phyloP scores from a whole-genome alignment of 2,797 vertebrate species.

The Luscinia luscinia region DNA sequence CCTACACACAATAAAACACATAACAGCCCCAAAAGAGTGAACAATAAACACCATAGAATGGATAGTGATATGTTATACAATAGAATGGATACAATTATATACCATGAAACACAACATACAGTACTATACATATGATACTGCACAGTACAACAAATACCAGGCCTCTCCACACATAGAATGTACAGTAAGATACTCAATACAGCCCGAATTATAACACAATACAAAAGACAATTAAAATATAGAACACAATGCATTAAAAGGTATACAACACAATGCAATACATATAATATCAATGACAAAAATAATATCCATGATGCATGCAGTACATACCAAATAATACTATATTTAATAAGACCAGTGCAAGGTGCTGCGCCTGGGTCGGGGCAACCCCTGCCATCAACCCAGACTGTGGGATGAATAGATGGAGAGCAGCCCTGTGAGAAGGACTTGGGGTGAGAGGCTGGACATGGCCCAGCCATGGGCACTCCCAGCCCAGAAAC shows the following conservation, averaged over 20 bases:
- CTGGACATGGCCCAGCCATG: background rate
- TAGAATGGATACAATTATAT: background rate
- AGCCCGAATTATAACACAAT: background rate
- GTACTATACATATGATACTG: too few species aligned
- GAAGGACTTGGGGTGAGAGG: background rate
- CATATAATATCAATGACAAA: background rate
- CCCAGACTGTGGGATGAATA: too few species aligned
- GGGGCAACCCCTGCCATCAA: rapidly evolving
- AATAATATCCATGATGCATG: background rate
- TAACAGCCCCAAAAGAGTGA: background rate
- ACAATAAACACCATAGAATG: background rate
- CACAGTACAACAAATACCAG: background rate
- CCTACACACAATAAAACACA: background rate
- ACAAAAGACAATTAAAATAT: background rate
- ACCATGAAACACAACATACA: background rate
- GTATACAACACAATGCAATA: background rate
- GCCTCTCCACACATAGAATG: too few species aligned
- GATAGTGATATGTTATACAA: background rate
- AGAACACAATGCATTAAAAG: background rate
- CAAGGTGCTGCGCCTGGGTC: rapidly evolving
- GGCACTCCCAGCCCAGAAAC: background rate
- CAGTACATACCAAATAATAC: too few species aligned
- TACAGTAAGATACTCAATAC: background rate
- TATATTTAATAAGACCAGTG: background rate
- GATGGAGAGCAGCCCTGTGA: rapidly evolving